These are phyloP conservation scores for silkworm (Bombyx mori) DNA, from an alignment of 1,140 invertebrate species.

Conservation along the genomic window ASM3026992v2 NC_085133.1:6743501-6744000, in stretches of 20 bases:
- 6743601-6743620: constrained; percentile 86
- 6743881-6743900: constrained; percentile 94
- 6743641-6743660: constrained; percentile 87
- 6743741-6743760: constrained; percentile 86
- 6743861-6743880: constrained; percentile 95
- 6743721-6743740: constrained; percentile 95
- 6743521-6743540: constrained; percentile 89
- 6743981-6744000: constrained; percentile 94
- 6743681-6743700: constrained; percentile 95
- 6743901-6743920: constrained; percentile 89
- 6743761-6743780: constrained; percentile 89
- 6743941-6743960: constrained; percentile 90
- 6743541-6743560: constrained; percentile 83
- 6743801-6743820: constrained; percentile 94
- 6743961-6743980: constrained; percentile 90
- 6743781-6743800: constrained; percentile 94
- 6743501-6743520: constrained; percentile 88
- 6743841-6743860: constrained; percentile 86
- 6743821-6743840: constrained; percentile 95
- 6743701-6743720: constrained; percentile 97
- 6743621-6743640: constrained; percentile 92
- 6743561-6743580: constrained; percentile 89
- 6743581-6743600: constrained; percentile 91
- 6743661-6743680: constrained; percentile 91
- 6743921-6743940: constrained; percentile 94